phyloP scores from a whole-genome alignment of 2,797 vertebrate genomes.

The Sparidentex hasta region DNA sequence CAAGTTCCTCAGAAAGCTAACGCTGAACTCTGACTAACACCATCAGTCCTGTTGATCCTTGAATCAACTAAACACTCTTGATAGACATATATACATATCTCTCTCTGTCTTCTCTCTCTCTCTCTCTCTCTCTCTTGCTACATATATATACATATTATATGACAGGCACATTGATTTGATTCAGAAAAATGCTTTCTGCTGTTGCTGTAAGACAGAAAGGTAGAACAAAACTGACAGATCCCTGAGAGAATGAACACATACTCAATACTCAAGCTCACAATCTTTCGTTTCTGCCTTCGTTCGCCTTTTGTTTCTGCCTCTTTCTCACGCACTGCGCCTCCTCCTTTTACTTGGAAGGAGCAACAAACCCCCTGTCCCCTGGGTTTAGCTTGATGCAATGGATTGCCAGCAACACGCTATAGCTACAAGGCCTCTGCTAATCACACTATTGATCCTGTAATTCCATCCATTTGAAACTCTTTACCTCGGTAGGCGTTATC shows the following conservation, averaged over 20 bases:
- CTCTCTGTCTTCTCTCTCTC: too few species aligned
- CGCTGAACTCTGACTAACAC: too few species aligned
- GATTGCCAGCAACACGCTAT: conserved; percentile 83
- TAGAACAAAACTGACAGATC: conserved; percentile 41
- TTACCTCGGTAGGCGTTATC: conserved; percentile 82
- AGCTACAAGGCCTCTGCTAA: conserved; percentile 88
- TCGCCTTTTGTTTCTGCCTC: conserved; percentile 27
- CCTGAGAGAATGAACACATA: conserved; percentile 30
- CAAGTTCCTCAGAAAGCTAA: background rate
- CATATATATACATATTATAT: background rate
- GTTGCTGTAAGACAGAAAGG: conserved; percentile 31
- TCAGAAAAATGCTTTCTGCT: conserved; percentile 13
- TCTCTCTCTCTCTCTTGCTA: too few species aligned
- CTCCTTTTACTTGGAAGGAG: conserved; percentile 52
- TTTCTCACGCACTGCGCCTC: conserved; percentile 43
- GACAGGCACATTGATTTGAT: conserved; percentile 16
- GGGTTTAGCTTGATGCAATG: conserved; percentile 80
- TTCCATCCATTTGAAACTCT: conserved; percentile 85
- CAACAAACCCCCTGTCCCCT: conserved; percentile 53
- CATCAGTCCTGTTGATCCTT: conserved; percentile 9
- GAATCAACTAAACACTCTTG: conserved; percentile 8
- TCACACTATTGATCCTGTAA: conserved; percentile 88
- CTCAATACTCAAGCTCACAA: conserved; percentile 33
- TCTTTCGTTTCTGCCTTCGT: background rate
- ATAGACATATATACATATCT: background rate